A percentile compares a stretch with the other conserved stretches of the same genome.
phyloP scores from a whole-genome alignment of 2,888 invertebrate genomes.

The Branchipolynoe longqiensis region DNA sequence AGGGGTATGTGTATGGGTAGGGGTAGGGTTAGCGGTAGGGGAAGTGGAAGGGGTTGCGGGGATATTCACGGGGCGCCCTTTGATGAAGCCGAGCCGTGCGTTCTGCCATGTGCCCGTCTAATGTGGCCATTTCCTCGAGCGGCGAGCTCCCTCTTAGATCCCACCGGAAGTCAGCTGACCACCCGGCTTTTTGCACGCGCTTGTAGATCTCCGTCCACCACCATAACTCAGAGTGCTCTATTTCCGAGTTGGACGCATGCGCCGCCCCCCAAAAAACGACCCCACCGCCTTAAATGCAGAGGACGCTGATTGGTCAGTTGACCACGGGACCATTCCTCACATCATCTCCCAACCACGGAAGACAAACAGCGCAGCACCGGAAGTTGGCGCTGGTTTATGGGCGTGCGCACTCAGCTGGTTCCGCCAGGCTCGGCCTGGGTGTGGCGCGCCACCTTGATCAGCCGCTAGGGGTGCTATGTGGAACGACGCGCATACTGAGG shows the following conservation, averaged over 20 bases:
- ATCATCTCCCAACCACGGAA: slow-evolving; percentile 1
- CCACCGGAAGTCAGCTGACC: slow-evolving; percentile 31
- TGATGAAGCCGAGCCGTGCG: neutral
- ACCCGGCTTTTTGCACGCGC: neutral
- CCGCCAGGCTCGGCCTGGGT: neutral
- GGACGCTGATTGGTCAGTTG: slow-evolving; percentile 25
- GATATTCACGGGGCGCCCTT: slow-evolving; percentile 11
- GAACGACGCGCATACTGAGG: neutral
- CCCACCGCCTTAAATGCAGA: neutral
- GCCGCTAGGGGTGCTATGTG: neutral
- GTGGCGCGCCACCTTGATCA: neutral
- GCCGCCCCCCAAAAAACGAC: slow-evolving; percentile 18
- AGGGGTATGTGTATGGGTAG: neutral
- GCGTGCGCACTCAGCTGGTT: neutral
- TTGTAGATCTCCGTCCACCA: neutral
- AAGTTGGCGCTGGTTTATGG: neutral
- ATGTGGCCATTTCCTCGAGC: slow-evolving; percentile 42
- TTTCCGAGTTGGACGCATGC: slow-evolving; percentile 6
- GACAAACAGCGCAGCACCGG: neutral
- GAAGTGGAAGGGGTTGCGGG: neutral
- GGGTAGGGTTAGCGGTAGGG: neutral
- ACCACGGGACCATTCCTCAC: slow-evolving; percentile 18
- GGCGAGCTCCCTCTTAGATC: neutral
- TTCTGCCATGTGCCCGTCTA: slow-evolving; percentile 30
- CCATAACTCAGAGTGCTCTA: slow-evolving; percentile 7